Evolutionary conservation across 2,888 invertebrate species (phyloP).

Genomic region (Matsumyia berberina): DNA sequence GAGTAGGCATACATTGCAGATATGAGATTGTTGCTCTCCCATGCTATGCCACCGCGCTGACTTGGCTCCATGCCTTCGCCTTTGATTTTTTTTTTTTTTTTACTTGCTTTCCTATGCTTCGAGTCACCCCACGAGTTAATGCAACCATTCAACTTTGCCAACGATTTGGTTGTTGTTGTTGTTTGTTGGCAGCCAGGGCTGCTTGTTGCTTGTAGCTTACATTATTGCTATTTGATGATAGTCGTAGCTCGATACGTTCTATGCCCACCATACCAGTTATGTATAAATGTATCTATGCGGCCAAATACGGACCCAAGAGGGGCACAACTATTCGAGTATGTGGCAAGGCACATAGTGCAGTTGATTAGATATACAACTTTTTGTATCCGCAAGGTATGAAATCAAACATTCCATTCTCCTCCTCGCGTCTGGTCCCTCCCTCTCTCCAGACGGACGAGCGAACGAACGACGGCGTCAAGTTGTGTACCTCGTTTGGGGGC

Average conservation of each 20-base stretch:
- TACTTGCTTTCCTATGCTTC: too few species aligned
- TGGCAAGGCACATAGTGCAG: slow-evolving; percentile 74
- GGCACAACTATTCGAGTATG: slow-evolving; percentile 72
- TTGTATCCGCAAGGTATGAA: slow-evolving; percentile 75
- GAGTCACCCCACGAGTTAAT: slow-evolving; percentile 71
- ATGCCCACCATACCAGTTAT: slow-evolving; percentile 72
- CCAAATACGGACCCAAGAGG: slow-evolving; percentile 30
- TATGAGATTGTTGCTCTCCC: slow-evolving; percentile 73
- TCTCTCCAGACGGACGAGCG: slow-evolving; percentile 23
- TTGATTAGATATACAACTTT: slow-evolving; percentile 75
- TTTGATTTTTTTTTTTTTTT: slow-evolving; percentile 26
- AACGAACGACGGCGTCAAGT: slow-evolving; percentile 66
- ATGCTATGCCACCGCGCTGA: slow-evolving; percentile 51
- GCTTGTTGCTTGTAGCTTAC: slow-evolving; percentile 61
- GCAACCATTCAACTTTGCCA: slow-evolving; percentile 72
- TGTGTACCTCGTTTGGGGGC: slow-evolving; percentile 74
- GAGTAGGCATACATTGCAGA: slow-evolving; percentile 69
- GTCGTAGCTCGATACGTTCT: slow-evolving; percentile 67
- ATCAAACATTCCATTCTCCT: slow-evolving; percentile 73
- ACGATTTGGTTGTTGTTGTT: slow-evolving; percentile 34
- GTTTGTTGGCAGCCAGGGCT: slow-evolving; percentile 45
- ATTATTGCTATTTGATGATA: slow-evolving; percentile 74
- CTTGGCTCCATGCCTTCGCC: slow-evolving; percentile 37
- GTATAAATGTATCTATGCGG: slow-evolving; percentile 53
- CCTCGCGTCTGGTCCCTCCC: slow-evolving; percentile 36